Base-by-base conservation (phyloP, 2,797 vertebrate species). In the Odontamblyopus rebecca region DNA sequence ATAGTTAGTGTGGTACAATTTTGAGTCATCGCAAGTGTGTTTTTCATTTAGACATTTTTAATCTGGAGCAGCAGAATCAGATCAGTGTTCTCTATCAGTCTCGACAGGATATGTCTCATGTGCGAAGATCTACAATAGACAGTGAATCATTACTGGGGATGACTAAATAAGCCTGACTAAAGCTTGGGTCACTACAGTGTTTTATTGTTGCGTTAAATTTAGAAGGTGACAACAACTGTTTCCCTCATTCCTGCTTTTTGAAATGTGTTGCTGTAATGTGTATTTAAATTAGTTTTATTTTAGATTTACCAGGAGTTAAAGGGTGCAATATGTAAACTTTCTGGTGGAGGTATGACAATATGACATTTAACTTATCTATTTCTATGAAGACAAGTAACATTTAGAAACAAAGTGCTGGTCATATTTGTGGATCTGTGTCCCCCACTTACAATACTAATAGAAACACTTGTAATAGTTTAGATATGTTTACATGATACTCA, bases 31-130 rank as follows among this genome's bases (percentile, higher is more conserved):
- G 69, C 35, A 1, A 51, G 7, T 69, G 61, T 70, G 62, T 0
- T 68, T 76, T 70, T 66, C 64, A 69, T 74, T 64, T 50, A 68
- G 30, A 56, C 19, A 53, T 15, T 30, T 38, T 67, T 70, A 67
- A n/a, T 76, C 27, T 30, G 48, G 26, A 1, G 15, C 50, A 11
- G 63, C 35, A 29, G 6, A 63, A 32, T 77, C 18, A 67, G 72
- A 32, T 77, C 18, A 67, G 70, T 41, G 82, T 80, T 38, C 48
- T 66, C 76, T 79, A 69, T 74, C 67, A 71, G 71, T 50, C 26
- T 65, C 1, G 26, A 71, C 66, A 82, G 85, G 82, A 85, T 79
- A 32, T 89, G 87, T 74, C 83, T 90, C 85, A 88, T 63, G 75
- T 75, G 38, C 57, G 69, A 59, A 78, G 23, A 62, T 15, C 35